These are phyloP conservation scores for Alca torda DNA, from an alignment of 2,797 vertebrate genomes.

Conservation along the genomic window DNA sequence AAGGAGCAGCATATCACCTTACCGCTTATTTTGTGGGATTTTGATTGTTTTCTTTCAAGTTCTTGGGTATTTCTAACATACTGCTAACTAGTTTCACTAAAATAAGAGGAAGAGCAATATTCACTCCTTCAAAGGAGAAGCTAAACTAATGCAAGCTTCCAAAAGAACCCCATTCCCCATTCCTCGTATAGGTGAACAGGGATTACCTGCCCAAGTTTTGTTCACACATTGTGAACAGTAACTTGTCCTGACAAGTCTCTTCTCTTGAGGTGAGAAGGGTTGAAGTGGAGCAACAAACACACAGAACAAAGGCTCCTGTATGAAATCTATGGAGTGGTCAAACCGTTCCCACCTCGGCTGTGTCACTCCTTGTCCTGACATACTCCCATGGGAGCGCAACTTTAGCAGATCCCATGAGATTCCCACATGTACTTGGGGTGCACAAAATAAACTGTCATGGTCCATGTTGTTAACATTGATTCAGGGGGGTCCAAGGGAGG, in stretches of 20 bases:
- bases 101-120: background rate
- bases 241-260: background rate
- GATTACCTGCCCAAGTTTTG: background rate
- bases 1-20: background rate
- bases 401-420: background rate
- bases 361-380: background rate
- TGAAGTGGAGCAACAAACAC: background rate
- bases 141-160: background rate
- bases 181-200: background rate
- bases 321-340: background rate
- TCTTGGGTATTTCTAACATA: background rate
- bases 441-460: background rate
- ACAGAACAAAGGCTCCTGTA: background rate
- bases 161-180: background rate
- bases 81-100: background rate
- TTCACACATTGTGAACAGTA: background rate
- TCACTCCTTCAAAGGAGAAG: background rate
- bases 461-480: background rate
- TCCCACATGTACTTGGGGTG: background rate
- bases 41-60: background rate
- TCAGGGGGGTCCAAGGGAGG: background rate
- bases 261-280: background rate
- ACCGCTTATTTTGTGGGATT: background rate
- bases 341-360: accelerated
- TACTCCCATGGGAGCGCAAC: background rate